These are phyloP conservation scores for Daktulosphaira vitifoliae DNA, from an alignment of 1,140 invertebrate genomes.

Conservation along the genomic window DNA sequence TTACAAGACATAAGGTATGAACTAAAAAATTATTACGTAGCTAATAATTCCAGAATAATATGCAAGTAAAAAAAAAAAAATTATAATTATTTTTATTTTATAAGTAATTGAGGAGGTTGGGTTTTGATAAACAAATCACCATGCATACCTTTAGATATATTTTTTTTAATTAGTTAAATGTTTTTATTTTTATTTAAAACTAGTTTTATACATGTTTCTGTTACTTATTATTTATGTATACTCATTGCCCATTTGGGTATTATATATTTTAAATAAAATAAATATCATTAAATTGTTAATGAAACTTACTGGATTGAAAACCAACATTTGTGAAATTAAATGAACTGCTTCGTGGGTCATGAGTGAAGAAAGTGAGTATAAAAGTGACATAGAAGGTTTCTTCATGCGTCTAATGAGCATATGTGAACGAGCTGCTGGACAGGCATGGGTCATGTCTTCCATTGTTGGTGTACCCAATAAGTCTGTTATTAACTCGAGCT, in stretches of 20 bases:
- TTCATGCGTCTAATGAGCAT: conserved; percentile 83
- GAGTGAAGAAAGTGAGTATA: conserved; percentile 85
- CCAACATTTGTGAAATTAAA: conserved; percentile 93
- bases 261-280: background rate
- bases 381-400: conserved; percentile 74
- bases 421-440: conserved; percentile 88
- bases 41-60: too few relatives aligned
- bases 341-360: conserved; percentile 96
- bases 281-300: background rate
- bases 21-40: too few relatives aligned
- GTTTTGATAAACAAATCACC: too few relatives aligned
- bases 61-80: too few relatives aligned
- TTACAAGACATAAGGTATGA: too few relatives aligned
- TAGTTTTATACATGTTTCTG: too few relatives aligned
- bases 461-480: conserved; percentile 90
- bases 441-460: conserved; percentile 93
- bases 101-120: too few relatives aligned
- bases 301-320: conserved; percentile 87
- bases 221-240: conserved; percentile 31
- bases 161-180: too few relatives aligned
- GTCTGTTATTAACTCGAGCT: conserved; percentile 95
- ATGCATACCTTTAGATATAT: too few relatives aligned
- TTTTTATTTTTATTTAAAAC: too few relatives aligned
- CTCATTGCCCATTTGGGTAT: too few relatives aligned
- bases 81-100: too few relatives aligned